Evolutionary conservation across 2,888 invertebrate genomes (phyloP).

Genomic region (Pristionchus fissidentatus): DNA sequence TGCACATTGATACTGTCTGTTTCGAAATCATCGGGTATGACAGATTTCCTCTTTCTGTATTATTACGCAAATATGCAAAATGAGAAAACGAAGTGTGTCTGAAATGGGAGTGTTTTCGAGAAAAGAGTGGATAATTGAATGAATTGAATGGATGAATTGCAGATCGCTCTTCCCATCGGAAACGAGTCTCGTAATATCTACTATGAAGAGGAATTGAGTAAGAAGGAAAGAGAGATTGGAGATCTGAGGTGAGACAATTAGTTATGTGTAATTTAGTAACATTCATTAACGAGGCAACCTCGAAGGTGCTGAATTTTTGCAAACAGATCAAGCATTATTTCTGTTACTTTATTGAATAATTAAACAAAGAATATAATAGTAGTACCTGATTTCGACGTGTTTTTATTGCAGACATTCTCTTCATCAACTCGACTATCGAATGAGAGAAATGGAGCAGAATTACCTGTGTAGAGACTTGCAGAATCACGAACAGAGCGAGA

Average conservation of each 20-base stretch:
- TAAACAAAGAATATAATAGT: no score
- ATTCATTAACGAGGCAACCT: no score
- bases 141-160: neutral
- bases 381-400: no score
- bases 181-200: conserved; percentile 66
- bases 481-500: conserved; percentile 80
- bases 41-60: neutral
- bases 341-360: neutral
- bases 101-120: no score
- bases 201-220: conserved; percentile 81
- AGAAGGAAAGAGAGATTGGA: conserved; percentile 82
- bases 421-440: conserved; percentile 79
- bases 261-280: neutral
- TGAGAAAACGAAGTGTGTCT: neutral
- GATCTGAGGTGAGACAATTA: conserved; percentile 67
- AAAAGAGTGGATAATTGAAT: neutral
- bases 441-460: conserved; percentile 79
- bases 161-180: conserved; percentile 50
- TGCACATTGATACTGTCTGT: no score
- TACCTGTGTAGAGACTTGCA: conserved; percentile 74
- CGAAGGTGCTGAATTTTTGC: neutral
- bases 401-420: conserved; percentile 82
- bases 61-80: neutral
- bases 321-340: neutral
- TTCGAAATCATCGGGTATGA: neutral